Evolutionary conservation across 2,113 vertebrate species (phyloP).

Genomic region (Corythaixoides concolor): DNA sequence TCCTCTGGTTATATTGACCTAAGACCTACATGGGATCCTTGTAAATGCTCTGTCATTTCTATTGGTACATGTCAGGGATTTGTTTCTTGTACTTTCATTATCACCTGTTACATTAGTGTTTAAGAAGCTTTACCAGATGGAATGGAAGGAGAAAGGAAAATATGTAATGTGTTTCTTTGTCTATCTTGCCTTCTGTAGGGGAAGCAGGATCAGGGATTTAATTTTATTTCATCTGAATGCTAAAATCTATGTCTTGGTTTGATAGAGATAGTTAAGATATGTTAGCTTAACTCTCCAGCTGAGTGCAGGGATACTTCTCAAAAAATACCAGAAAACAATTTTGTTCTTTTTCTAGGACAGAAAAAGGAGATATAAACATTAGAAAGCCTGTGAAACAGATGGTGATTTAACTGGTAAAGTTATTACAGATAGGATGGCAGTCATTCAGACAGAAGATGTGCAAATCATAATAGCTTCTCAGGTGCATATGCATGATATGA

Average conservation of each 20-base stretch:
- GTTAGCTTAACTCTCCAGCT: background rate
- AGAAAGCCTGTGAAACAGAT: conserved; percentile 44
- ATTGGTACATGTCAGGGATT: background rate
- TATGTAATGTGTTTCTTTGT: background rate
- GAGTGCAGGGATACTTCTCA: conserved; percentile 1
- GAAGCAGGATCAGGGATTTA: background rate
- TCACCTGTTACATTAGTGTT: conserved; percentile 2
- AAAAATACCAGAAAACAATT: conserved; percentile 6
- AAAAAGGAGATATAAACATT: conserved; percentile 43
- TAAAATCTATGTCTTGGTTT: background rate
- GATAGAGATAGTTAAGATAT: background rate
- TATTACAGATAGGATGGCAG: conserved; percentile 33
- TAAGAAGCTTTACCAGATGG: conserved; percentile 42
- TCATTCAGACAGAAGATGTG: conserved; percentile 35
- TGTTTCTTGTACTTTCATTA: conserved; percentile 23
- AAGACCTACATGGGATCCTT: background rate
- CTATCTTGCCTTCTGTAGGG: background rate
- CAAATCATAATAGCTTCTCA: conserved; percentile 57
- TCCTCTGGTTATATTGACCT: background rate
- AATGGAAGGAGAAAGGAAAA: background rate
- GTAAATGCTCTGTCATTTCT: conserved; percentile 27
- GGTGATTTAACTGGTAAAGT: conserved; percentile 56
- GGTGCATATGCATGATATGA: conserved; percentile 33
- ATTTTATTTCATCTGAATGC: background rate
- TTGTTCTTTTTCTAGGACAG: conserved; percentile 6